Evolutionary conservation across 2,797 vertebrate species (phyloP), one percentile per base, ranked within the genome.

Genomic region (Rachycentron canadum): DNA sequence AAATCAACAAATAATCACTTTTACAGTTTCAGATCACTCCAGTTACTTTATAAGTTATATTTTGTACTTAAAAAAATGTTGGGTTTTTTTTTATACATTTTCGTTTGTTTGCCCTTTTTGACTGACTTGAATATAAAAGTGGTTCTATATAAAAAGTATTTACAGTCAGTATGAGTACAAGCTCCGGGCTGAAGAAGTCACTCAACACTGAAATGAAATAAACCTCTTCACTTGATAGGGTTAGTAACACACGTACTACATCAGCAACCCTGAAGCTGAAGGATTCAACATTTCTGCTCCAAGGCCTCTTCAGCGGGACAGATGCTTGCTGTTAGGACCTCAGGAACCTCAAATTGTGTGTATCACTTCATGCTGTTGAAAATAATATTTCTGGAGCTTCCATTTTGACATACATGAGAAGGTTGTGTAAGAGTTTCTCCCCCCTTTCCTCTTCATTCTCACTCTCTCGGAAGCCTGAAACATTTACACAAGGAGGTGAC

Each of bases 181-280:
- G 25, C 65, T 71, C 30, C 3, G 19, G 64, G 23, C 17, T 47
- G 19, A 25, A 50, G 26, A 43, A 60, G 64, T 69, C 56, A 47
- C 16, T 76, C 43, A 16, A 3, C 19, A 1, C 32, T 53, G 8
- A 53, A 64, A 79, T 55, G 10, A 43, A 36, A 63, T 67, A 55
- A 71, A 74, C 23, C 34, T 36, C 25, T 50, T 40, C 53, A 17
- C 40, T 43, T 56, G 41, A 64, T 67, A 10, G 41, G 47, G 25
- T 75, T 50, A 36, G 25, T 36, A 23, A 7, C 57, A 64, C 47
- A 59, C 28, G 7, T 56, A 30, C 58, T 76, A 32, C 56, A 58
- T 72, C 53, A 61, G 60, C 65, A 67, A 60, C 50, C 59, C 75
- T 52, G 63, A 63, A 71, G 53, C 67, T n/a, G 36, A 72, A 26